Base-by-base conservation (phyloP, 2,113 vertebrate genomes). In the Phycodurus eques region DNA sequence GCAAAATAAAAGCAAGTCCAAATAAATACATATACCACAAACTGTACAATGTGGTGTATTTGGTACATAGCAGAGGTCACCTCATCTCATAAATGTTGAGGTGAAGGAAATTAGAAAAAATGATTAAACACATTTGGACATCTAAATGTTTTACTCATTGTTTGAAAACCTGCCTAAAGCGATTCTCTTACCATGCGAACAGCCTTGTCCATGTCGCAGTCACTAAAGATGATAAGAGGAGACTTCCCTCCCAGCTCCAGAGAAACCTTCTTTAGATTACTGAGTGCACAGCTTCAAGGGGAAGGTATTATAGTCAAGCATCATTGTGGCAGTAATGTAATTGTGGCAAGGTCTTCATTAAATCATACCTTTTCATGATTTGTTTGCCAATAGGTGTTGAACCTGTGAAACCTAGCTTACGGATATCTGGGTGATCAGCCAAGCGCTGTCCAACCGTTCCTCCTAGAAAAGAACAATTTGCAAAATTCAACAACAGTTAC, bases 211-310 rank as follows among this genome's bases (percentile, higher is more conserved):
- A 96, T 89, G 79, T 96, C 94, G 67, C 95, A 96, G 90, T 96
- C 95, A 0, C 83, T 88, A 67, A 96, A 96, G 82, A 96, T 95
- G 85, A 96, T 92, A 68, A 96, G 94, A 0, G 95, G 95, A 0
- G 95, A 96, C 83, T 96, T 96, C 13, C 95, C 95, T 6, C 95
- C 95, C 31, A 96, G 89, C 88, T 96, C 95, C 90, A 96, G 90
- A 60, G 95, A 96, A 13, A 96, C 94, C 72, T 96, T 96, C 89
- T 96, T 96, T 83, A 96, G 85, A 33, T 96, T 96, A 67, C 93
- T 94, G 73, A 95, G 43, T 0, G 95, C 95, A 71, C 94, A 96
- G 87, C 95, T 96, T 80, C 17, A 79, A 35, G 22, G 22, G 5
- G n/a, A 47, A 66, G 5, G 13, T 31, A 14, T 0, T 4, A 27